Percentiles rank a stretch among this genome's conserved stretches.
Evolutionary conservation across 2,797 vertebrate species (phyloP).

Genomic region (Psittacula echo): DNA sequence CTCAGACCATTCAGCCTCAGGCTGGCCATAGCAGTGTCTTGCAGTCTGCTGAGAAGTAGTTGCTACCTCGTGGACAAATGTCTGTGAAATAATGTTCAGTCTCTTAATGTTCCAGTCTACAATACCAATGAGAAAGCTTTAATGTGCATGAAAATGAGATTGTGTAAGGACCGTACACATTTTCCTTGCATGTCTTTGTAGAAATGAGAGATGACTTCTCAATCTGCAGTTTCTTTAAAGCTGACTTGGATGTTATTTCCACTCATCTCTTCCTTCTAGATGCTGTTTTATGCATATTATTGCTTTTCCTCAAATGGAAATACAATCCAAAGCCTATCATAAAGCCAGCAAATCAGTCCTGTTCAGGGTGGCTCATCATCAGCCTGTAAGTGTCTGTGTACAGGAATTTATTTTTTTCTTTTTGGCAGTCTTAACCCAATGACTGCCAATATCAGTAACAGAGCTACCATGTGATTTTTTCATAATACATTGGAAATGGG

Average conservation of each 20-base stretch:
- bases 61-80: fast-evolving
- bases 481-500: not conserved
- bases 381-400: not conserved
- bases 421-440: not conserved
- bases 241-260: not conserved
- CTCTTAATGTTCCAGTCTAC: not conserved
- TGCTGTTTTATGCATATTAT: not conserved
- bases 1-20: not conserved
- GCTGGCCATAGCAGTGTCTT: not conserved
- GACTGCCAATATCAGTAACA: not conserved
- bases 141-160: not conserved
- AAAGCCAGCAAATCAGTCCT: not conserved
- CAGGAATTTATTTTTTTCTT: not conserved
- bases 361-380: not conserved
- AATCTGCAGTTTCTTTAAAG: not conserved
- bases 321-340: not conserved
- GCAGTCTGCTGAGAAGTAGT: not conserved
- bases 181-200: not conserved
- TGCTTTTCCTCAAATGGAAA: not conserved
- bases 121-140: not conserved
- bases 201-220: not conserved
- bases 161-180: fast-evolving
- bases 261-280: not conserved
- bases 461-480: not conserved
- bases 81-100: not conserved